Percentiles rank a stretch among this genome's conserved stretches.
phyloP scores from a whole-genome alignment of 2,888 invertebrate species.

The Monopis laevigella region DNA sequence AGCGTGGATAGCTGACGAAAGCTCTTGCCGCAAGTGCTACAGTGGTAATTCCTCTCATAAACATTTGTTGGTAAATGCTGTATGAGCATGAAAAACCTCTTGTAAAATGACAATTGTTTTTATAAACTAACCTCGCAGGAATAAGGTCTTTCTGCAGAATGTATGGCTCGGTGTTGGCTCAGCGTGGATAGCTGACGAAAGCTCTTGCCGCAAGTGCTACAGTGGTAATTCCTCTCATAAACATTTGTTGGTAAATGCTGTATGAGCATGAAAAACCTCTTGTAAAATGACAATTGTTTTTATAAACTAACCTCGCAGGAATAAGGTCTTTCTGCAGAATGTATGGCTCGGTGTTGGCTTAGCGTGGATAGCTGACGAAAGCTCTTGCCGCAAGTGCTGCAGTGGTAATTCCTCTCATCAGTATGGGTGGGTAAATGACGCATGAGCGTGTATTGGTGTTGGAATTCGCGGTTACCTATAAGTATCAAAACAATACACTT shows the following conservation, averaged over 20 bases:
- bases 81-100: slow-evolving; percentile 77
- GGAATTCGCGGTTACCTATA: slow-evolving; percentile 76
- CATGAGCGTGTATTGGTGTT: slow-evolving; percentile 80
- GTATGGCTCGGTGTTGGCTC: slow-evolving; percentile 81
- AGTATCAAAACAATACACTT: too few species aligned
- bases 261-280: slow-evolving; percentile 77
- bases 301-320: slow-evolving; percentile 69
- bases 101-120: too few species aligned
- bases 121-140: slow-evolving; percentile 70
- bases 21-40: slow-evolving; percentile 77
- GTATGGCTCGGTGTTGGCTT: slow-evolving; percentile 81
- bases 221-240: slow-evolving; percentile 79
- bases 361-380: slow-evolving; percentile 79
- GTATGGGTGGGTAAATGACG: slow-evolving; percentile 81
- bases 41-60: slow-evolving; percentile 79
- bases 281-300: too few species aligned
- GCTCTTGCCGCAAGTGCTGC: slow-evolving; percentile 77
- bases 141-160: slow-evolving; percentile 78
- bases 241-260: slow-evolving; percentile 81
- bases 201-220: slow-evolving; percentile 77
- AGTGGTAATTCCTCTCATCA: slow-evolving; percentile 79
- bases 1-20: slow-evolving; percentile 79
- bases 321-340: slow-evolving; percentile 78
- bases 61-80: slow-evolving; percentile 81
- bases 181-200: slow-evolving; percentile 79